Evolutionary conservation across 1,140 invertebrate genomes (phyloP).

Genomic region (Hirudo medicinalis): DNA sequence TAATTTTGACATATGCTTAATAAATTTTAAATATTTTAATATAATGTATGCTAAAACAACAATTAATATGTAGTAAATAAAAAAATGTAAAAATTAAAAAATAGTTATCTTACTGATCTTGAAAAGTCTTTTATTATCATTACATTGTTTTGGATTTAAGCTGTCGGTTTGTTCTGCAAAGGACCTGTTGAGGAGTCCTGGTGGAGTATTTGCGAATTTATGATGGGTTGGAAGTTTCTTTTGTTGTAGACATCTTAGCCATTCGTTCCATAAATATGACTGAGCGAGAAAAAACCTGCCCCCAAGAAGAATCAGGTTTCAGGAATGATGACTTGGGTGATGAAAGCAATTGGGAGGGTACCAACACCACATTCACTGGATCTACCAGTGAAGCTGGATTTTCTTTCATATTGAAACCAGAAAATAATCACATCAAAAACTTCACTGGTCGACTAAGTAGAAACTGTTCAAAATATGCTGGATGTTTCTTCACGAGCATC

Average conservation of each 20-base stretch:
- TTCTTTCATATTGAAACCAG: conserved; percentile 49
- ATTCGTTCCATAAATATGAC: not conserved
- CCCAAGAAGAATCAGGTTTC: no score
- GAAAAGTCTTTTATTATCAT: no score
- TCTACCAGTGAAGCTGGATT: conserved; percentile 49
- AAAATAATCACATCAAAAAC: conserved; percentile 36
- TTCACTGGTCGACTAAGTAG: conserved; percentile 36
- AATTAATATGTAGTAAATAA: no score
- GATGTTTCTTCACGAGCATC: conserved; percentile 59
- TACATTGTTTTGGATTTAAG: no score
- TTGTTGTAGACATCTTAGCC: not conserved
- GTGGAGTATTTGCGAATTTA: no score
- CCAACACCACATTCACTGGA: conserved; percentile 71
- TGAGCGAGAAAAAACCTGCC: not conserved
- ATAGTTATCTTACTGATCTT: no score
- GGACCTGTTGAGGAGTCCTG: no score
- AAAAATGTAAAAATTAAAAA: no score
- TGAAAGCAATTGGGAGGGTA: conserved; percentile 88
- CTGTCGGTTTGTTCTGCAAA: no score
- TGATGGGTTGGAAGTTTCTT: no score
- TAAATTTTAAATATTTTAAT: no score
- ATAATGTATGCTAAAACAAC: no score
- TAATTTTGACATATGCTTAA: not conserved
- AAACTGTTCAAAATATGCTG: conserved; percentile 39
- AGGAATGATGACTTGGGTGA: conserved; percentile 88